phyloP scores from a whole-genome alignment of 2,113 vertebrate species.

The Todiramphus saurophagus region DNA sequence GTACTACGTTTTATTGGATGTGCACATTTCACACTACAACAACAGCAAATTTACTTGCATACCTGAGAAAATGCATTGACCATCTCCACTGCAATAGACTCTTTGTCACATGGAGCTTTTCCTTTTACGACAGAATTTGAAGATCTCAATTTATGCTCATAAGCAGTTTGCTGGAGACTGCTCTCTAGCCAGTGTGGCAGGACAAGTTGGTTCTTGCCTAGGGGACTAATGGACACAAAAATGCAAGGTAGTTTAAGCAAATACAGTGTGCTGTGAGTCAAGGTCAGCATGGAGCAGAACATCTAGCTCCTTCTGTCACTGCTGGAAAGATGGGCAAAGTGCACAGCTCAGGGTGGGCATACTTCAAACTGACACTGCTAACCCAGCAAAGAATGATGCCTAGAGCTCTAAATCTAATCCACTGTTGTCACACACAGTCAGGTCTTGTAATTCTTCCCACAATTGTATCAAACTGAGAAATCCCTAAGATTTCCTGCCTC shows the following conservation, averaged over 20 bases:
- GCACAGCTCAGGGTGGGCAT: not conserved
- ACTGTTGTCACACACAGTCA: rapidly evolving
- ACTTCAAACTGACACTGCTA: not conserved
- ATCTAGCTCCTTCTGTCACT: not conserved
- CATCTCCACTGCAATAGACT: not conserved
- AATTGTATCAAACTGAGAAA: not conserved
- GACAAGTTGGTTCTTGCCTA: not conserved
- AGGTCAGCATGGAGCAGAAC: not conserved
- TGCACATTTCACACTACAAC: not conserved
- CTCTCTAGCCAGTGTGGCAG: not conserved
- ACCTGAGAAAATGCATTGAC: not conserved
- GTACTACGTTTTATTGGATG: not conserved
- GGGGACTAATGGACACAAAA: not conserved
- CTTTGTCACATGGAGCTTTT: not conserved
- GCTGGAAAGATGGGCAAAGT: not conserved
- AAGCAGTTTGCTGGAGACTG: not conserved
- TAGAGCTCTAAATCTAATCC: not conserved
- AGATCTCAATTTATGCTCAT: rapidly evolving
- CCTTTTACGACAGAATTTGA: not conserved
- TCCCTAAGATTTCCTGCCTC: not conserved
- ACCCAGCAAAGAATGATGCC: not conserved
- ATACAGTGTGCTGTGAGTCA: not conserved
- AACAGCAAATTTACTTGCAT: not conserved
- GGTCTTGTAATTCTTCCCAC: not conserved
- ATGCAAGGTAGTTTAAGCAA: not conserved